Conservation (phyloP, 2,888 invertebrate species). For the Hyppa rectilinea region DNA sequence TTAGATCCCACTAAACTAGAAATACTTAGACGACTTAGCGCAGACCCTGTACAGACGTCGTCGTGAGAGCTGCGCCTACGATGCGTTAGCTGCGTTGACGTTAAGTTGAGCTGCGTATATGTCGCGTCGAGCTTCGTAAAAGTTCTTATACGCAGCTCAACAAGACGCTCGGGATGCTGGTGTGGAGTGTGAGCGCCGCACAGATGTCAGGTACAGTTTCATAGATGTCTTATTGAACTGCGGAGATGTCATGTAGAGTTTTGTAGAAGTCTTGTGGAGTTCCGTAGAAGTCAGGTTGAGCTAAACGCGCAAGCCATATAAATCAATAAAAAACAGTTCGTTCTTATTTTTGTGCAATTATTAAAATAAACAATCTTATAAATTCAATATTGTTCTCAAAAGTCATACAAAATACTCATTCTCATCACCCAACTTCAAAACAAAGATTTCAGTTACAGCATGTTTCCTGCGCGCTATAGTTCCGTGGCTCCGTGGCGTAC, state of each 20-base stretch:
- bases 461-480: conserved; percentile 55
- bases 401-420: neutral
- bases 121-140: too few relatives aligned
- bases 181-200: too few relatives aligned
- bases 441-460: conserved; percentile 71
- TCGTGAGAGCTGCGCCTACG: too few relatives aligned
- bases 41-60: too few relatives aligned
- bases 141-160: too few relatives aligned
- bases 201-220: neutral
- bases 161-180: too few relatives aligned
- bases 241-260: neutral
- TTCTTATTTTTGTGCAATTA: neutral
- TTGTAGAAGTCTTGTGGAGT: neutral
- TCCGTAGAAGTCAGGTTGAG: neutral
- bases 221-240: neutral
- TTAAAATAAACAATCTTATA: neutral
- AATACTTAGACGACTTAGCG: too few relatives aligned
- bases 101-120: neutral
- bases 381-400: too few relatives aligned
- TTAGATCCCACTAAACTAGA: too few relatives aligned
- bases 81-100: neutral
- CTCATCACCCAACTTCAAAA: conserved; percentile 8
- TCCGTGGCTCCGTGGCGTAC: too few relatives aligned
- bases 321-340: neutral
- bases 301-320: neutral